These are phyloP conservation scores for Aleiodes alternator DNA, from an alignment of 2,888 invertebrate species.

Conservation along the genomic window DNA sequence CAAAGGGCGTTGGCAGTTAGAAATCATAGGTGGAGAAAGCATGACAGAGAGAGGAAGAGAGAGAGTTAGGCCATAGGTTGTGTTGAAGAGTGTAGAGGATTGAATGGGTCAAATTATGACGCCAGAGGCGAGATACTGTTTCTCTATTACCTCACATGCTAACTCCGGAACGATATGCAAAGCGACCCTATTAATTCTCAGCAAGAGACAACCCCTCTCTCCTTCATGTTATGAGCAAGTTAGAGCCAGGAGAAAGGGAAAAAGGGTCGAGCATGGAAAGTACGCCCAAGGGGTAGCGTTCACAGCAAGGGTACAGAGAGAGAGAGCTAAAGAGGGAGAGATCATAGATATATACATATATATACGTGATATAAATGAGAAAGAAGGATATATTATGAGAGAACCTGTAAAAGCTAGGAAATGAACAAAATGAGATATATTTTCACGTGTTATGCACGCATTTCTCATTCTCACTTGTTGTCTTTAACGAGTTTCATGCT, in stretches of 20 bases:
- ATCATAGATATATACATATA: constrained; percentile 24
- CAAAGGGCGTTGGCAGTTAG: no score
- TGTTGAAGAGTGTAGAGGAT: constrained; percentile 46
- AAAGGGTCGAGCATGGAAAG: constrained; percentile 23
- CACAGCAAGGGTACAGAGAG: background rate
- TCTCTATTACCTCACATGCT: constrained; percentile 58
- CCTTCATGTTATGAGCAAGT: constrained; percentile 14
- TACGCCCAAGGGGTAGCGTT: constrained; percentile 29
- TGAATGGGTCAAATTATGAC: constrained; percentile 65
- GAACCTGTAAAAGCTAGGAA: constrained; percentile 13
- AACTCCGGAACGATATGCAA: constrained; percentile 62
- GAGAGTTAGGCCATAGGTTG: constrained; percentile 50
- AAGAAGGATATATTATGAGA: constrained; percentile 23
- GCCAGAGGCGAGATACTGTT: constrained; percentile 57
- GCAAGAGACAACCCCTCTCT: constrained; percentile 39
- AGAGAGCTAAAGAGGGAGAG: background rate
- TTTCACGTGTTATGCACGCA: constrained; percentile 47
- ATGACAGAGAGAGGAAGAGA: constrained; percentile 26
- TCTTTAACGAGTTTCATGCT: constrained; percentile 51
- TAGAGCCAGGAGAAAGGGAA: constrained; percentile 19
- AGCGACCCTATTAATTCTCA: constrained; percentile 63
- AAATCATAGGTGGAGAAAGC: background rate
- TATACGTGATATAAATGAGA: constrained; percentile 22
- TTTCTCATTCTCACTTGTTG: constrained; percentile 51
- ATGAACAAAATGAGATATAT: constrained; percentile 47